These are phyloP conservation scores for Hoplodrina blanda DNA, from an alignment of 2,888 invertebrate genomes.

Conservation along the genomic window DNA sequence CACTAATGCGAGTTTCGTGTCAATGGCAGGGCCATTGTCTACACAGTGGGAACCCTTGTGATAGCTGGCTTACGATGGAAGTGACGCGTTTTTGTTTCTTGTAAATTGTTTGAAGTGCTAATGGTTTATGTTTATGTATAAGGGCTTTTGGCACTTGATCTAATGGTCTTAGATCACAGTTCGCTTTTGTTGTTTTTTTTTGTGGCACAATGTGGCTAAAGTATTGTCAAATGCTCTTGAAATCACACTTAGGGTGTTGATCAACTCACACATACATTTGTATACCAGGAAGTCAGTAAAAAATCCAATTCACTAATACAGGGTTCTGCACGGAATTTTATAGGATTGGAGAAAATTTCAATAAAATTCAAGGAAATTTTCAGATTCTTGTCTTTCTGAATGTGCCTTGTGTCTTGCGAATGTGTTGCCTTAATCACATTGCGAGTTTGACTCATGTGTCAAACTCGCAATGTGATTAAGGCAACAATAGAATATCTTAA, in stretches of 20 bases:
- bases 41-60: conserved; percentile 59
- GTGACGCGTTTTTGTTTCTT: conserved; percentile 34
- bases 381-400: no score
- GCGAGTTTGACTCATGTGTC: no score
- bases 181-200: background rate
- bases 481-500: no score
- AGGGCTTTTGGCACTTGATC: conserved; percentile 36
- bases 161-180: background rate
- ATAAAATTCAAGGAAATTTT: no score
- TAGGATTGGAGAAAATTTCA: background rate
- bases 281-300: no score
- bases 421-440: no score
- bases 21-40: conserved; percentile 58
- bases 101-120: conserved; percentile 40
- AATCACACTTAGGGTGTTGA: background rate
- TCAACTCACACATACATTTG: background rate
- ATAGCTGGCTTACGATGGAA: conserved; percentile 28
- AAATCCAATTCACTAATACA: no score
- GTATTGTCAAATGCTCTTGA: background rate
- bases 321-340: background rate
- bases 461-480: no score
- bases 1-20: conserved; percentile 78
- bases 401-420: no score
- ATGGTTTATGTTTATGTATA: conserved; percentile 13
- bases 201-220: background rate